Evolutionary conservation across 2,888 invertebrate species (phyloP).

Genomic region (Lepidochrysops patricia): DNA sequence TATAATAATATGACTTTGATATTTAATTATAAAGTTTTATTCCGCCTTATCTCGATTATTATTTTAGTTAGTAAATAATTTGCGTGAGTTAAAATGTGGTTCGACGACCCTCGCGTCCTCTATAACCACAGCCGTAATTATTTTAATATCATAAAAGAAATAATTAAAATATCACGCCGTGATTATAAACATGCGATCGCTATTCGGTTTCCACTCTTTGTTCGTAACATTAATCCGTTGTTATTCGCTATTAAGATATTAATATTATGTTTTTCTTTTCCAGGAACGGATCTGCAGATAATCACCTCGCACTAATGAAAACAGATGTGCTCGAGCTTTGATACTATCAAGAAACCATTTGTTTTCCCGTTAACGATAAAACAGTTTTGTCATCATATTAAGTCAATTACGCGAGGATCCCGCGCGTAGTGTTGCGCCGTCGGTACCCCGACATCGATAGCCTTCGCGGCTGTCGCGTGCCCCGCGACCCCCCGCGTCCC

Average conservation of each 20-base stretch:
- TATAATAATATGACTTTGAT: no score
- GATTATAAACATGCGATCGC: background rate
- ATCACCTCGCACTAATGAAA: slow-evolving; percentile 49
- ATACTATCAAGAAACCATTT: slow-evolving; percentile 38
- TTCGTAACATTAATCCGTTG: background rate
- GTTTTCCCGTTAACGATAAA: slow-evolving; percentile 27
- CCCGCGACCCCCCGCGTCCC: slow-evolving; percentile 34
- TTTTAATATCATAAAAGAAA: background rate
- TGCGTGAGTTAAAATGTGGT: background rate
- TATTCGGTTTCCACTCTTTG: background rate
- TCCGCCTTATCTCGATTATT: background rate
- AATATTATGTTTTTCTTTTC: slow-evolving; percentile 36
- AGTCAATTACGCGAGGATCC: slow-evolving; percentile 44
- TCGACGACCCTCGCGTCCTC: background rate
- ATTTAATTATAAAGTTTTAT: background rate
- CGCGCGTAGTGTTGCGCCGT: slow-evolving; percentile 42
- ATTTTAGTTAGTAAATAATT: background rate
- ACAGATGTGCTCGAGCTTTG: slow-evolving; percentile 51
- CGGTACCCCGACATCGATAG: slow-evolving; percentile 40
- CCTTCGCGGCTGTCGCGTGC: slow-evolving; percentile 38
- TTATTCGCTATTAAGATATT: slow-evolving; percentile 10
- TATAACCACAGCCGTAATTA: background rate
- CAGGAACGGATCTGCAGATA: slow-evolving; percentile 61
- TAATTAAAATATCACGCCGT: background rate
- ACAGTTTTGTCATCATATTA: slow-evolving; percentile 20